These are phyloP conservation scores for Pituophis catenifer DNA, from an alignment of 2,113 vertebrate species.

Conservation along the genomic window DNA sequence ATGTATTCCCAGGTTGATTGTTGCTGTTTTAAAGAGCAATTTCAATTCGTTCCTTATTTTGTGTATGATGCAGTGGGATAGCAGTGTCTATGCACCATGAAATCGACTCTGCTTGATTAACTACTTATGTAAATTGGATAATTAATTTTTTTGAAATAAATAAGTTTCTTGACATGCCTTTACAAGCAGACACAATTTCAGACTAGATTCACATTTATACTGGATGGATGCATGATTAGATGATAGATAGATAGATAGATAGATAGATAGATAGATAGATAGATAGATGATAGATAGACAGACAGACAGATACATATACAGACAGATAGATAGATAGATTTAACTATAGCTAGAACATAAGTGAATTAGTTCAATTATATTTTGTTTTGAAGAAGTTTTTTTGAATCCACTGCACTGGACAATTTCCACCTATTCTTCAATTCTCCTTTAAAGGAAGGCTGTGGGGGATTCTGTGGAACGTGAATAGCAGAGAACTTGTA, in stretches of 20 bases:
- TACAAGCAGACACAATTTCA: background rate
- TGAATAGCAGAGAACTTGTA: background rate
- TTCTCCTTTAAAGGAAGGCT: background rate
- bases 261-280: background rate
- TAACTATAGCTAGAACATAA: background rate
- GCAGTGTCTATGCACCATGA: background rate
- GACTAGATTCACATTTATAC: background rate
- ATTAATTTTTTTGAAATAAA: background rate
- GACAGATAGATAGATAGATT: background rate
- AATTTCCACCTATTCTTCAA: background rate
- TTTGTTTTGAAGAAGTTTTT: background rate
- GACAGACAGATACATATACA: background rate
- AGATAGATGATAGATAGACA: background rate
- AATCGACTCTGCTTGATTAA: background rate
- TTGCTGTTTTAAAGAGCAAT: slow-evolving; percentile 13
- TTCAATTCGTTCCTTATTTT: slow-evolving; percentile 5
- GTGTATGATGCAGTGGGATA: background rate
- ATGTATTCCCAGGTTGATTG: slow-evolving; percentile 31
- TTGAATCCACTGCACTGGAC: background rate
- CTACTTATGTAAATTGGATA: slow-evolving; percentile 1
- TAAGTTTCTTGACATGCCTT: background rate
- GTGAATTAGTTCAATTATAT: background rate
- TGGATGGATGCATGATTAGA: background rate
- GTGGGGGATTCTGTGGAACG: background rate
- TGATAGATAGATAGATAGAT: background rate